These are phyloP conservation scores for Centrocercus urophasianus DNA, from an alignment of 2,113 vertebrate species.

Conservation along the genomic window DNA sequence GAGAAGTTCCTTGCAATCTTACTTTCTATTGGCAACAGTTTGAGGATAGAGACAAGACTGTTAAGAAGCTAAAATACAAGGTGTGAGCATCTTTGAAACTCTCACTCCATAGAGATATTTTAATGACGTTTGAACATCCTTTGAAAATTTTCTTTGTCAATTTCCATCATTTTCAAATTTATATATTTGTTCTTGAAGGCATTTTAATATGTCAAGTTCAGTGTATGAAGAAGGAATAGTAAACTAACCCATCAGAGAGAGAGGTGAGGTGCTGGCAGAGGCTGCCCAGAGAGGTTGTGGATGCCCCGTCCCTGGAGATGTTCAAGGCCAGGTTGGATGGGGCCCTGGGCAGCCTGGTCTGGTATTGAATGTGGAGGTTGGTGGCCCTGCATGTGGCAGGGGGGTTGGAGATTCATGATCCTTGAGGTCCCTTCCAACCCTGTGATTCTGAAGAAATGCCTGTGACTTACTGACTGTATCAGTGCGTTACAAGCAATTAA, in stretches of 20 bases:
- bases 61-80: neutral
- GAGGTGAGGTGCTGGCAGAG: no score
- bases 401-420: no score
- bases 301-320: no score
- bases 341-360: no score
- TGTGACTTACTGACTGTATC: neutral
- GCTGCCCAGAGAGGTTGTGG: no score
- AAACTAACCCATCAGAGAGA: neutral
- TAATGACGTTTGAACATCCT: neutral
- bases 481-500: neutral
- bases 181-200: rapidly evolving
- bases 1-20: neutral
- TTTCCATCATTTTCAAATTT: neutral
- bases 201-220: neutral
- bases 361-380: no score
- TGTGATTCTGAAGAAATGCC: neutral
- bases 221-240: neutral
- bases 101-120: neutral
- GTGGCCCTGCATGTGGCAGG: no score
- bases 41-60: neutral
- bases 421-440: no score
- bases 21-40: neutral
- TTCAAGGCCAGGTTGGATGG: no score
- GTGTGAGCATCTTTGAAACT: neutral
- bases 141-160: neutral